Conservation (phyloP, 1,140 invertebrate genomes). For the Colletes gigas region DNA sequence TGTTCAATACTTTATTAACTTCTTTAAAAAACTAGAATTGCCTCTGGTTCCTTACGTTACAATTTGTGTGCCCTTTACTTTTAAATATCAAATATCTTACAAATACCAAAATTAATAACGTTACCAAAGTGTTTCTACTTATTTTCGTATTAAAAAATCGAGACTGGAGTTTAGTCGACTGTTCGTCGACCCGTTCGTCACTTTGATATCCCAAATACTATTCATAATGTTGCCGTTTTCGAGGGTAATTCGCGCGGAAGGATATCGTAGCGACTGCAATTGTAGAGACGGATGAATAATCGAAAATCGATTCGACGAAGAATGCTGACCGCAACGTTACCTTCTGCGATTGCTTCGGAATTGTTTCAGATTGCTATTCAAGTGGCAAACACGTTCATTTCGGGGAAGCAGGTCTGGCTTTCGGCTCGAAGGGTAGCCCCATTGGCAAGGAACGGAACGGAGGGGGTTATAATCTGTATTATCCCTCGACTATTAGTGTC, state of each 20-base stretch:
- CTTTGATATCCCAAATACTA: not conserved
- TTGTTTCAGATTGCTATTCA: constrained; percentile 76
- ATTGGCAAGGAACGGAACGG: constrained; percentile 46
- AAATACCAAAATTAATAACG: too few species aligned
- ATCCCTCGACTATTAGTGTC: constrained; percentile 77
- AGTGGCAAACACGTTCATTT: constrained; percentile 74
- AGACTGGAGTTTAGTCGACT: too few species aligned
- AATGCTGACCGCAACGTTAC: constrained; percentile 72
- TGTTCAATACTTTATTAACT: too few species aligned
- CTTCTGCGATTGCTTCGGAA: constrained; percentile 71
- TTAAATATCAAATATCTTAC: too few species aligned
- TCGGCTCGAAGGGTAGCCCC: constrained; percentile 52
- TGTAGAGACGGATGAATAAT: constrained; percentile 50
- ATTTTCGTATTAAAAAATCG: too few species aligned
- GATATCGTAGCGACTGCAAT: constrained; percentile 7
- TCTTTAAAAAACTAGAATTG: too few species aligned
- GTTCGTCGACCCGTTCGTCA: not conserved
- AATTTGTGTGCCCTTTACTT: too few species aligned
- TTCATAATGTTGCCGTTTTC: not conserved
- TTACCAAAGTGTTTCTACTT: too few species aligned
- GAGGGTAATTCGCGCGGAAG: not conserved
- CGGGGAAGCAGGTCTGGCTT: constrained; percentile 51
- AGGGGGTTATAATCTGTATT: constrained; percentile 76
- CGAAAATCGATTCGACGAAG: constrained; percentile 64
- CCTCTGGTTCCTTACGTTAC: too few species aligned